A percentile compares a stretch with the other conserved stretches of the same genome.
These are phyloP conservation scores for Drosophila oshimai DNA, from an alignment of 1,140 invertebrate genomes.

Conservation along the genomic window DNA sequence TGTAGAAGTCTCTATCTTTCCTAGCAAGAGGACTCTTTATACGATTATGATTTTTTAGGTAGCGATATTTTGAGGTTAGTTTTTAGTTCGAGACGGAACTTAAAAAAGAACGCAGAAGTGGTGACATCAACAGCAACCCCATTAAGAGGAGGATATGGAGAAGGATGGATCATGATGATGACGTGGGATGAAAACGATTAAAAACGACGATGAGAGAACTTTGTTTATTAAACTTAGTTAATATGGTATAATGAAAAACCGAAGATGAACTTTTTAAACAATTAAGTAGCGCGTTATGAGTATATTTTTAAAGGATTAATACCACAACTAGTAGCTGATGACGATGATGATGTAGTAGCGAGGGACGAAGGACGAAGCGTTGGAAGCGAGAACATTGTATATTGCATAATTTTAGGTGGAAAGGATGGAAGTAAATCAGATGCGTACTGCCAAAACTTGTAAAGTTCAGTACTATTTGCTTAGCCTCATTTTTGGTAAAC, in stretches of 20 bases:
- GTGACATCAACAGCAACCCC: constrained; percentile 6
- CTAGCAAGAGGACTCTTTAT: constrained; percentile 9
- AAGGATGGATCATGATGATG: constrained; percentile 36
- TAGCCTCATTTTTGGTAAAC: constrained; percentile 72
- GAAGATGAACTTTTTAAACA: constrained; percentile 66
- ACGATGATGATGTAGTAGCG: too few relatives aligned
- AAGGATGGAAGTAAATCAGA: constrained; percentile 42
- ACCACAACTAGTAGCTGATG: constrained; percentile 41
- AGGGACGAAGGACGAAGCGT: constrained; percentile 3
- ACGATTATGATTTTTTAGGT: constrained; percentile 38
- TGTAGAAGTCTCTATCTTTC: constrained; percentile 16
- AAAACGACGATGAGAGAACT: constrained; percentile 54
- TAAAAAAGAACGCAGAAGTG: background rate
- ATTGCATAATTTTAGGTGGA: constrained; percentile 75
- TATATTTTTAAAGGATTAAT: constrained; percentile 65
- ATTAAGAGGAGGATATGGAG: background rate
- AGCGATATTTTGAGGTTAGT: constrained; percentile 47
- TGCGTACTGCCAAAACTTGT: constrained; percentile 82
- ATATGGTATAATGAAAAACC: constrained; percentile 35
- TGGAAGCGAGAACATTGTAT: constrained; percentile 63
- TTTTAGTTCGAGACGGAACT: constrained; percentile 18
- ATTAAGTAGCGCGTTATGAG: constrained; percentile 78
- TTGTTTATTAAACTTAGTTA: constrained; percentile 79
- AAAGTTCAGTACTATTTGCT: constrained; percentile 81
- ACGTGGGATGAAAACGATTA: constrained; percentile 9